Evolutionary conservation across 2,888 invertebrate species (phyloP).

Genomic region (Agonopterix arenella): DNA sequence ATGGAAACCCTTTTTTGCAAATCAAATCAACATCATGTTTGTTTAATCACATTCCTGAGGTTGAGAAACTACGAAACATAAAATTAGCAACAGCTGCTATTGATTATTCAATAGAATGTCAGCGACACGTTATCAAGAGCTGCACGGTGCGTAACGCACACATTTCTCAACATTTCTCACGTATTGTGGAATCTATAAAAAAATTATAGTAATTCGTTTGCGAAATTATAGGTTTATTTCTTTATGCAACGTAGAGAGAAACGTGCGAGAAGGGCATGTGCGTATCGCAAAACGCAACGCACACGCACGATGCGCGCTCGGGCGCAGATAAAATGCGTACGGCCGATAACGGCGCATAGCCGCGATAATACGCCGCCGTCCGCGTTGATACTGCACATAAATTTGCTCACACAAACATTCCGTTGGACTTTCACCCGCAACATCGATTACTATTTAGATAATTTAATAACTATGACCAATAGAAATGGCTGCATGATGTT

Average conservation of each 20-base stretch:
- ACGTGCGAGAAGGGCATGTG: conserved; percentile 43
- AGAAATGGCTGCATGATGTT: neutral
- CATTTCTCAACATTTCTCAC: conserved; percentile 61
- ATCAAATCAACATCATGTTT: no score
- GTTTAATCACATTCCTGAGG: no score
- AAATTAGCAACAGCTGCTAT: neutral
- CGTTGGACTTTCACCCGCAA: conserved; percentile 20
- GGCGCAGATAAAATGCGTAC: conserved; percentile 61
- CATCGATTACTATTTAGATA: conserved; percentile 8
- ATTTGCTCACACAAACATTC: conserved; percentile 38
- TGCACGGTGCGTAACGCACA: conserved; percentile 60
- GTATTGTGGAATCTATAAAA: conserved; percentile 52
- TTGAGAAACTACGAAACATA: no score
- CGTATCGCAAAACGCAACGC: conserved; percentile 62
- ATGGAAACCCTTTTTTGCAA: no score
- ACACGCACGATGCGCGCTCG: conserved; percentile 48
- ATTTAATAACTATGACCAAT: neutral
- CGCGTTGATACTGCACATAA: conserved; percentile 38
- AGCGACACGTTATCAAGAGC: neutral
- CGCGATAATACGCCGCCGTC: conserved; percentile 45
- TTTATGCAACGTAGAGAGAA: conserved; percentile 41
- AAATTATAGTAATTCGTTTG: conserved; percentile 39
- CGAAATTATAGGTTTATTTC: conserved; percentile 45
- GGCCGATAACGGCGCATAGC: conserved; percentile 44
- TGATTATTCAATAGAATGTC: neutral